Evolutionary conservation across 2,888 invertebrate genomes (phyloP), one percentile per base, ranked within the genome.

Genomic region (Phoronis australis): DNA sequence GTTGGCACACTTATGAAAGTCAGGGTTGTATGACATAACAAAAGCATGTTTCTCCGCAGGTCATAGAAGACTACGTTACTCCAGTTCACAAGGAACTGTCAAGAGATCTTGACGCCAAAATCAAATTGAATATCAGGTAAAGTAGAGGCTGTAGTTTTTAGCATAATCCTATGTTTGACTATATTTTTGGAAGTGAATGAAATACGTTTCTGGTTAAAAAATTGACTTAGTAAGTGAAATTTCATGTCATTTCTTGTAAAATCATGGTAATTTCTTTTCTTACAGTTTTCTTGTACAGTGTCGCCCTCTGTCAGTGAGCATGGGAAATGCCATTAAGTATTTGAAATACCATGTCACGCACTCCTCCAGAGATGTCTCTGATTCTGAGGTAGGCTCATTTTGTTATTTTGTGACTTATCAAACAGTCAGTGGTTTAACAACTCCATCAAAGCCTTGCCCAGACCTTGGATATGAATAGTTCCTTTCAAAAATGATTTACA

Each of bases 21-120:
- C n/a, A n/a, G n/a, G n/a, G n/a, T n/a, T n/a, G n/a, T n/a, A n/a
- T n/a, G n/a, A n/a, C n/a, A n/a, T n/a, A n/a, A n/a, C n/a, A 50
- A 26, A 15, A 21, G 12, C 9, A 2, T 45, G n/a, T 15, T 41
- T 41, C 37, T 41, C 52, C 54, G 12, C 59, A 73, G 83, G 83
- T 92, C 61, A 84, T 94, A 15, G 75, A 80, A 31, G 90, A 90
- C 72, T 90, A 88, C 74, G 82, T 82, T 38, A 85, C 89, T 9
- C 91, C 92, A 0, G 82, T 85, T 0, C 85, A 88, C 63, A 89
- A 89, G 50, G 91, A 93, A 70, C 87, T 92, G 67, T 84, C 84
- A 0, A 82, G 92, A 53, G 90, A 89, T n/a, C 79, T 95, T 3
- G 90, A 92, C 70, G 76, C 83, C 0, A 83, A 83, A 37, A 77